These are phyloP conservation scores for Lithophane leautieri DNA, from an alignment of 2,888 invertebrate species.

Conservation along the genomic window DNA sequence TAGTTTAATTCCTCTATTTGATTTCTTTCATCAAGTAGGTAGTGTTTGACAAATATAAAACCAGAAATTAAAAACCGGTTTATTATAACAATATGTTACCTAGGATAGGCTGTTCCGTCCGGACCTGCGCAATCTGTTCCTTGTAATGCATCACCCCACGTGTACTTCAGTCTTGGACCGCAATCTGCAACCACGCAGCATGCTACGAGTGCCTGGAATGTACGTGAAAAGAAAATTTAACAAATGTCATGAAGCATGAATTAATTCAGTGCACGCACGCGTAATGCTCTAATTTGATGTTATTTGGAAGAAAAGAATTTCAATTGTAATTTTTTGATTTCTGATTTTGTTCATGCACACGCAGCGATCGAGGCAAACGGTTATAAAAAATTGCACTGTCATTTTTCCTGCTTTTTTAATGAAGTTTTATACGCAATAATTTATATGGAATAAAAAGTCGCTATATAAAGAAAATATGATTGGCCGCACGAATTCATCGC, in stretches of 20 bases:
- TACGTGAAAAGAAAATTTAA: slow-evolving; percentile 52
- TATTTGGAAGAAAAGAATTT: slow-evolving; percentile 1
- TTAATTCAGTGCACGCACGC: slow-evolving; percentile 28
- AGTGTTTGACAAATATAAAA: slow-evolving; percentile 30
- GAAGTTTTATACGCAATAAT: neutral
- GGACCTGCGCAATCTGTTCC: slow-evolving; percentile 96
- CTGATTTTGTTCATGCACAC: neutral
- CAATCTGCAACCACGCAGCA: slow-evolving; percentile 83
- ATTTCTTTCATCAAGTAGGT: neutral
- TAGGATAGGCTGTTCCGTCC: slow-evolving; percentile 95
- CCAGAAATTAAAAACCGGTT: slow-evolving; percentile 38
- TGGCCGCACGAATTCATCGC: slow-evolving; percentile 73
- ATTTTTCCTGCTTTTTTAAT: neutral
- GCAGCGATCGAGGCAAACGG: neutral
- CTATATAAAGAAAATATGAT: slow-evolving; percentile 60
- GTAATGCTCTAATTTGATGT: slow-evolving; percentile 7
- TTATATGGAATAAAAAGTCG: slow-evolving; percentile 38
- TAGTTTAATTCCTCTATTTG: neutral
- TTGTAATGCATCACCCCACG: slow-evolving; percentile 96
- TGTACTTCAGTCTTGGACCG: slow-evolving; percentile 94
- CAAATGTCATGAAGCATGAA: slow-evolving; percentile 20
- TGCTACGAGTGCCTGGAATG: slow-evolving; percentile 81
- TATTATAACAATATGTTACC: slow-evolving; percentile 86
- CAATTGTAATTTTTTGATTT: neutral
- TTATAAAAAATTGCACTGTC: neutral